Conservation (phyloP, 2,113 vertebrate species). For the Bungarus multicinctus region DNA sequence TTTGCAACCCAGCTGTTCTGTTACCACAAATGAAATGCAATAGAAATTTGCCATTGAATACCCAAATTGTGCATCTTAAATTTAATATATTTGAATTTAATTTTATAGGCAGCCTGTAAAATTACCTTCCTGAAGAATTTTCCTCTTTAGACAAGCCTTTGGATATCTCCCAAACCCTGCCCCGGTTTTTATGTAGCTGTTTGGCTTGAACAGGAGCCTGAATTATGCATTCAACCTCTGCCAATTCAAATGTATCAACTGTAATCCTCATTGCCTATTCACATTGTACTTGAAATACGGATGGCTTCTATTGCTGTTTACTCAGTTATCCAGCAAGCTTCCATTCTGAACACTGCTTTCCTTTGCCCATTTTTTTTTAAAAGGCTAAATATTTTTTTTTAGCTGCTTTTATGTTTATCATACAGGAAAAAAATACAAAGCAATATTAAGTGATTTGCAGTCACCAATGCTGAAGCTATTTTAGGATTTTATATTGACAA, state of each 20-base stretch:
- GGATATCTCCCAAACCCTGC: not conserved
- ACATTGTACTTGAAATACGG: conserved; percentile 40
- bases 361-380: conserved; percentile 27
- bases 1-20: not conserved
- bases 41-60: conserved; percentile 20
- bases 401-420: conserved; percentile 46
- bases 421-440: conserved; percentile 43
- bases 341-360: conserved; percentile 31
- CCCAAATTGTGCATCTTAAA: not conserved
- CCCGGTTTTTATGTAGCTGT: not conserved
- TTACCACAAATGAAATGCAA: conserved; percentile 16
- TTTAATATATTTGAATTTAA: conserved; percentile 10
- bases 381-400: conserved; percentile 45
- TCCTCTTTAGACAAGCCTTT: not conserved
- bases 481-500: conserved; percentile 64
- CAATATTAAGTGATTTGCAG: conserved; percentile 57
- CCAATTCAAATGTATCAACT: conserved; percentile 23
- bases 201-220: not conserved
- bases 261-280: conserved; percentile 31
- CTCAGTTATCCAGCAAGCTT: conserved; percentile 41
- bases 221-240: not conserved
- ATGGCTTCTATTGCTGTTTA: conserved; percentile 43
- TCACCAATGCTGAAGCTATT: conserved; percentile 62
- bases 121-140: not conserved
- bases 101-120: conserved; percentile 2